A percentile compares a stretch with the other conserved stretches of the same genome.
Conservation (phyloP, 2,113 vertebrate genomes). For the Prionailurus viverrinus region DNA sequence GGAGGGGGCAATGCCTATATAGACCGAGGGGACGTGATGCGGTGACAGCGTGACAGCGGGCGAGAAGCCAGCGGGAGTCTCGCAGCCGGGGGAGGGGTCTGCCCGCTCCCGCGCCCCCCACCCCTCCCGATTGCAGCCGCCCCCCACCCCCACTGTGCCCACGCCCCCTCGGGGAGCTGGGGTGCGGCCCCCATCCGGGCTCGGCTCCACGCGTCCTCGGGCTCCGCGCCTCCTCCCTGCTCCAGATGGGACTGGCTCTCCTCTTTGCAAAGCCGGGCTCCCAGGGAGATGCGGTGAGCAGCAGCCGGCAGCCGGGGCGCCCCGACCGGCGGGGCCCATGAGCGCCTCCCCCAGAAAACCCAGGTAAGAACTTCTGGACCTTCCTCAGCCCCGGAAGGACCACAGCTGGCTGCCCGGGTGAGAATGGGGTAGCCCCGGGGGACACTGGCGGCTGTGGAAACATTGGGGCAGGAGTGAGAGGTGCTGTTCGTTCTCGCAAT, state of each 20-base stretch:
- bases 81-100: not conserved
- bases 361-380: conserved; percentile 84
- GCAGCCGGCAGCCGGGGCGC: not conserved
- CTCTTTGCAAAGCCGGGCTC: not conserved
- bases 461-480: not conserved
- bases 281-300: conserved; percentile 29
- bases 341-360: conserved; percentile 58
- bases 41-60: not conserved
- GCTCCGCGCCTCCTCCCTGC: not conserved
- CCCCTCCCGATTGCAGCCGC: conserved; percentile 6
- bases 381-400: not conserved
- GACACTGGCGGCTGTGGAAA: not conserved
- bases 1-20: conserved; percentile 20
- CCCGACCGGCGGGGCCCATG: conserved; percentile 42
- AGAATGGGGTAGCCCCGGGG: not conserved
- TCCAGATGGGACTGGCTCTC: conserved; percentile 36
- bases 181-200: not conserved
- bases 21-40: not conserved
- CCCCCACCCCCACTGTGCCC: not conserved
- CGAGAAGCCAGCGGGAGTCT: not conserved
- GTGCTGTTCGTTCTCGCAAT: not conserved
- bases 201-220: not conserved
- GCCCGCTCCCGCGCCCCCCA: not conserved
- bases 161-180: not conserved
- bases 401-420: not conserved